Conservation (phyloP, 2,797 vertebrate genomes). For the Sebastes umbrosus region DNA sequence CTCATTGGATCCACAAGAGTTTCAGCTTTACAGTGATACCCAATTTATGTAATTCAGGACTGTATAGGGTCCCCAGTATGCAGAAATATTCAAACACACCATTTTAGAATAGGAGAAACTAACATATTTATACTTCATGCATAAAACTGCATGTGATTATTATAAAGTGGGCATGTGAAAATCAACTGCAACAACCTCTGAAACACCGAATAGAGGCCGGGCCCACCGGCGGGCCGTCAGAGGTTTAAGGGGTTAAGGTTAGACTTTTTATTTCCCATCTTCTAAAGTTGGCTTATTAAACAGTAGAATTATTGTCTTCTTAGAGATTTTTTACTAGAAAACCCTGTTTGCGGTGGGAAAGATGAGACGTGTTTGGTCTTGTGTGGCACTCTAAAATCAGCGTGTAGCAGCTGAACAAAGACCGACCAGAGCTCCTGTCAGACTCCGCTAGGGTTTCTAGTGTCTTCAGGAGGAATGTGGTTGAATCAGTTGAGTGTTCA, state of each 20-base stretch:
- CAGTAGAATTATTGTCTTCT: background rate
- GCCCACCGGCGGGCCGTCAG: no score
- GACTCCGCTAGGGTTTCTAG: background rate
- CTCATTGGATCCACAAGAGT: no score
- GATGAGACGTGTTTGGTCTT: background rate
- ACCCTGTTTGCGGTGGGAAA: background rate
- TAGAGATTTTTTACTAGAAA: background rate
- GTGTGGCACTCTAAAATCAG: background rate
- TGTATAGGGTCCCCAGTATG: no score
- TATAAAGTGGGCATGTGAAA: no score
- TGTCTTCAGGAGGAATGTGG: constrained; percentile 16
- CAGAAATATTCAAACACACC: no score
- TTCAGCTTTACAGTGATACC: no score
- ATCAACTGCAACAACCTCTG: no score
- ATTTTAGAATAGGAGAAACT: no score
- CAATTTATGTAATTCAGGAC: no score
- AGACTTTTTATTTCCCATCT: background rate
- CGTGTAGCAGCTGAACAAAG: background rate
- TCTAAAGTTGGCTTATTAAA: background rate
- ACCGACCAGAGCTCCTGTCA: background rate
- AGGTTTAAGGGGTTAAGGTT: background rate
- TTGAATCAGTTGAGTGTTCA: background rate
- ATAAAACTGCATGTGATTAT: no score
- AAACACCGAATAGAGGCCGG: no score
- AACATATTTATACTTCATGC: no score